Base-by-base conservation (phyloP, 2,113 vertebrate genomes). In the Rhynchopsitta pachyrhyncha region DNA sequence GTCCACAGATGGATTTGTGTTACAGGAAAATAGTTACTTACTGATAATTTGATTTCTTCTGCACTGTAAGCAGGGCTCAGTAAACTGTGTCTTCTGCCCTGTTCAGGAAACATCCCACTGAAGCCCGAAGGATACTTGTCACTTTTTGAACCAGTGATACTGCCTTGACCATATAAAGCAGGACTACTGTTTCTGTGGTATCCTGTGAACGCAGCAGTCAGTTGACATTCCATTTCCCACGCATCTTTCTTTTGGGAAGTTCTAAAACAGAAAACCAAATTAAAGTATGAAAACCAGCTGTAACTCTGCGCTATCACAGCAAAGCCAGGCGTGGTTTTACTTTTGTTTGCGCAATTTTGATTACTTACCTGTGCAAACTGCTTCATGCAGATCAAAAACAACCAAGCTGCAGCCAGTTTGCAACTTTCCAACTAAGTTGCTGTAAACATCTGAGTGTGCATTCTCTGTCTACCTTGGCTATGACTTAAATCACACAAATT, bases 21-120 rank as follows among this genome's bases (percentile, higher is more conserved):
- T 71, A 64, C 2, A 79, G 60, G 52, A 81, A 88, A 95, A 66
- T 14, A 86, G 60, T 52, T 82, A 97, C 98, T 98, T 93, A 98
- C 98, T 13, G 89, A 23, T 71, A 88, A 90, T 74, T 96, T 88
- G 28, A 70, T 84, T 74, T 97, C 97, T 66, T 96, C 95, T 0
- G 63, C 82, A 59, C 29, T 71, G 42, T 60, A 70, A 69, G 96
- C 50, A 66, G 88, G 66, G 60, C 83, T 97, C 64, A 94, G 41
- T 24, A 78, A 79, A 20, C 17, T 73, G 49, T 37, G 46, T 47
- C 44, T 55, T 68, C 79, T 93, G n/a, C 86, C 92, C 89, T 91
- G 80, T 64, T 94, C 78, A 70, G 90, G 71, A 80, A 86, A 63
- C 1, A 1, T 57, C 35, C 13, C 67, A 37, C 17, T 67, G 63